Evolutionary conservation across 2,797 vertebrate species (phyloP), one percentile per base, ranked within the genome.

Genomic region (Acipenser ruthenus): DNA sequence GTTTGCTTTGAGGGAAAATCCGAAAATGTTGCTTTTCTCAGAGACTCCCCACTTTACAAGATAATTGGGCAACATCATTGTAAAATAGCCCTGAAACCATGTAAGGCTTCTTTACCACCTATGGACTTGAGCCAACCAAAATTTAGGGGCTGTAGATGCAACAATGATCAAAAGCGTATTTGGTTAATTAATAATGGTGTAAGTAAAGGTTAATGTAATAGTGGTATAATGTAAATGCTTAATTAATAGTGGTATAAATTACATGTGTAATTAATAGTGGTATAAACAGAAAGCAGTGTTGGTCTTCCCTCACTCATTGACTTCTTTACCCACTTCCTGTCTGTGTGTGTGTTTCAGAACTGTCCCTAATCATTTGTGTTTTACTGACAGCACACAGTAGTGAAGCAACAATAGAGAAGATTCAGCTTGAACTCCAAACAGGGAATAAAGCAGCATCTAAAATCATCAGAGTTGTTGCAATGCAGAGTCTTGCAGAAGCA

Each of bases 381-480:
- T 8, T 52, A 23, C 37, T 53, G 15, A 51, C 52, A 77, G 47
- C 62, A 82, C 79, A 64, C 73, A 66, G 58, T 64, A 72, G 74
- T 75, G 83, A 67, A 52, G 51, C 49, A 72, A 68, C 66, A 12
- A 52, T 81, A 60, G 77, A 83, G 70, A 86, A 77, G 76, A 74
- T 87, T 11, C 65, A 69, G 48, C 1, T 82, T 66, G 81, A 86
- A 56, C 60, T 83, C 50, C 77, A 84, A 48, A 63, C 69, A 13
- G 78, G 80, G 70, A 67, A 72, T 65, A 77, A 6, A 67, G 71
- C 76, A 66, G 71, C 74, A 66, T 74, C 76, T n/a, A 81, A 79
- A 78, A 72, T 80, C 65, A 70, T 80, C 9, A 6, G 59, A 0
- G 65, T 76, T 37, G 68, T 70, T 6, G 71, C 67, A 3, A 59